Percentiles rank a stretch among this genome's conserved stretches.
These are phyloP conservation scores for Ambastaia sidthimunki DNA, from an alignment of 2,797 vertebrate species.

Conservation along the genomic window DNA sequence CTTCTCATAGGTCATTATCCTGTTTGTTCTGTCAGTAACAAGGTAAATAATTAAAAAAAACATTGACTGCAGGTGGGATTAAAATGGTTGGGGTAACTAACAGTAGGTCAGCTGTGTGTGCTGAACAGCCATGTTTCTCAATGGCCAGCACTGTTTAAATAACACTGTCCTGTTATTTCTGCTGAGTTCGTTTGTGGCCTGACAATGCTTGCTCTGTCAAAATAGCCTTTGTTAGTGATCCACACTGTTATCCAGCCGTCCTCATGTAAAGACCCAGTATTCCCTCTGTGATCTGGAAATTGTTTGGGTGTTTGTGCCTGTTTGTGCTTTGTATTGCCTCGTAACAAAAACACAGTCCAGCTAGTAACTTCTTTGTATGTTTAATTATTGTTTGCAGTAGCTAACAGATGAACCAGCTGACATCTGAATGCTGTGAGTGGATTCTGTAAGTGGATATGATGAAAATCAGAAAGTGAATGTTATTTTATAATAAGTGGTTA, in stretches of 20 bases:
- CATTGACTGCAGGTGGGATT: not conserved
- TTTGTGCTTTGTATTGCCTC: constrained; percentile 25
- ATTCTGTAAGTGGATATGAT: not conserved
- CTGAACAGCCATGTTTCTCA: constrained; percentile 44
- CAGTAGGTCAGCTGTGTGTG: constrained; percentile 22
- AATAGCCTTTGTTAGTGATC: constrained; percentile 60
- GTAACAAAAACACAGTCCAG: not conserved
- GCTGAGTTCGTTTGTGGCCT: constrained; percentile 53
- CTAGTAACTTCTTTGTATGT: not conserved
- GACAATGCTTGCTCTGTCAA: constrained; percentile 60
- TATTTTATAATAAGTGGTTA: not conserved
- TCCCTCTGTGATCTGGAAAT: constrained; percentile 44
- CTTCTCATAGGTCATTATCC: not conserved
- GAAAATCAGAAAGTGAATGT: not conserved
- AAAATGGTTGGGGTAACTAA: constrained; percentile 26
- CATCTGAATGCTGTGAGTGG: not conserved
- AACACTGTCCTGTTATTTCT: constrained; percentile 52
- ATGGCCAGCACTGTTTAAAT: constrained; percentile 46
- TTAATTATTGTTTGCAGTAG: not conserved
- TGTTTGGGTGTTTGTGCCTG: constrained; percentile 24
- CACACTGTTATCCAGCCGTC: constrained; percentile 51
- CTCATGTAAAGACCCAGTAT: constrained; percentile 55
- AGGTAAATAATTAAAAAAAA: too few species aligned
- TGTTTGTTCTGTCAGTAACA: not conserved
- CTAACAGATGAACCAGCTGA: not conserved